These are phyloP conservation scores for Leptura quadrifasciata DNA, from an alignment of 2,888 invertebrate species.

Conservation along the genomic window DNA sequence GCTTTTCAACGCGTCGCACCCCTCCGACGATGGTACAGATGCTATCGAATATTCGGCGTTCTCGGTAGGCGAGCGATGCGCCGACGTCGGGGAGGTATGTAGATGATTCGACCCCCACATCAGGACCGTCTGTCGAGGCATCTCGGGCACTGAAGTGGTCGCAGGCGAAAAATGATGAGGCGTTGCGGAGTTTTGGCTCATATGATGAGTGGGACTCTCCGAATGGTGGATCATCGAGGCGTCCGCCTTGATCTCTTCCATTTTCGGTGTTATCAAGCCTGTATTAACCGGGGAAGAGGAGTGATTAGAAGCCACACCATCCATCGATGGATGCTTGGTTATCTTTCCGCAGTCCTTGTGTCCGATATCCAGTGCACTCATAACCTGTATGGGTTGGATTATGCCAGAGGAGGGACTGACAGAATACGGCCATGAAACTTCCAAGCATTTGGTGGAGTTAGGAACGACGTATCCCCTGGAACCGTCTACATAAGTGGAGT, in stretches of 20 bases:
- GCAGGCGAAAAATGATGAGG: conserved; percentile 72
- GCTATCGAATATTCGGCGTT: conserved; percentile 37
- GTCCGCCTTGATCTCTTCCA: conserved; percentile 78
- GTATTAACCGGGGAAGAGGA: conserved; percentile 79
- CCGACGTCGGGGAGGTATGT: conserved; percentile 62
- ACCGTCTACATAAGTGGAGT: conserved; percentile 77
- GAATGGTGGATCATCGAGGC: conserved; percentile 60
- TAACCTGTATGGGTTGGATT: conserved; percentile 73
- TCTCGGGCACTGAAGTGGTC: conserved; percentile 71
- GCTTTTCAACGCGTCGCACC: conserved; percentile 68
- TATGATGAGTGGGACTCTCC: conserved; percentile 61
- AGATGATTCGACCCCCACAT: conserved; percentile 87
- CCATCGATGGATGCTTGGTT: conserved; percentile 70
- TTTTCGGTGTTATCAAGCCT: conserved; percentile 77
- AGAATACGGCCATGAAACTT: conserved; percentile 74
- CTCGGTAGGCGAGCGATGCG: conserved; percentile 65
- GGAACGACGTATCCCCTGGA: conserved; percentile 76
- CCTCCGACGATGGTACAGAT: conserved; percentile 57
- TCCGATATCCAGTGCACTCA: conserved; percentile 66
- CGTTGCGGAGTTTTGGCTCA: conserved; percentile 62
- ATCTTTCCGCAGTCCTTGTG: conserved; percentile 68
- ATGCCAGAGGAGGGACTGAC: conserved; percentile 74
- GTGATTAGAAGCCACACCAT: conserved; percentile 77
- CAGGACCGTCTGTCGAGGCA: conserved; percentile 90
- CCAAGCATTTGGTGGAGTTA: conserved; percentile 73